phyloP scores from a whole-genome alignment of 2,113 vertebrate species.

The Corvus cornix region DNA sequence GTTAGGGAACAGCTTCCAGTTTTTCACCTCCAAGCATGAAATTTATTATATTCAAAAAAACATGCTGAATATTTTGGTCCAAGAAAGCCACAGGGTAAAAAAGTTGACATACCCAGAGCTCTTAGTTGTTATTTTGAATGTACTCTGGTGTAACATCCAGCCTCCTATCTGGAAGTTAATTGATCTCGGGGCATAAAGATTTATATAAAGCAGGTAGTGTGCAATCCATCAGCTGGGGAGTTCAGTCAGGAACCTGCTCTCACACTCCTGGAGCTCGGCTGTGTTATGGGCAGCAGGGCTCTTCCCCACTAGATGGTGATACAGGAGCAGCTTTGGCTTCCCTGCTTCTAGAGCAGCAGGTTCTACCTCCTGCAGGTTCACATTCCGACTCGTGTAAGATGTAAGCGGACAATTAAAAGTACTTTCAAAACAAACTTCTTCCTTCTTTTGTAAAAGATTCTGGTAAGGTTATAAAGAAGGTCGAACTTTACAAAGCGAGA shows the following conservation, averaged over 20 bases:
- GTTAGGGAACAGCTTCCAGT: background rate
- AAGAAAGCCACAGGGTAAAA: background rate
- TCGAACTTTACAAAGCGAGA: background rate
- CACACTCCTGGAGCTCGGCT: rapidly evolving
- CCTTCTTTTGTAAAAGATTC: background rate
- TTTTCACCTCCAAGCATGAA: background rate
- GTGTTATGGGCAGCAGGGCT: rapidly evolving
- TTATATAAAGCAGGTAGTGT: background rate
- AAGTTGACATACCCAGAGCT: background rate
- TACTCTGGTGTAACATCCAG: background rate
- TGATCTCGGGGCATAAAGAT: background rate
- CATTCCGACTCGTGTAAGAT: rapidly evolving
- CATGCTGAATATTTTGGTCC: rapidly evolving
- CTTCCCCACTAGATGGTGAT: background rate
- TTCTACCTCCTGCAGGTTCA: rapidly evolving
- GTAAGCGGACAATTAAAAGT: background rate
- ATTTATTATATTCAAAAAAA: background rate
- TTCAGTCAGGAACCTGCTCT: background rate
- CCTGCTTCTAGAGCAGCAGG: rapidly evolving
- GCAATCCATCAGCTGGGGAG: background rate
- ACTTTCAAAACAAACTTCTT: background rate
- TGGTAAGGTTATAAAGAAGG: background rate
- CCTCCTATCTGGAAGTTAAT: background rate
- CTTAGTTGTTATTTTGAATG: background rate
- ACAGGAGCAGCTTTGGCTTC: background rate